phyloP scores from a whole-genome alignment of 2,888 invertebrate species.

The Brachyptera putata region DNA sequence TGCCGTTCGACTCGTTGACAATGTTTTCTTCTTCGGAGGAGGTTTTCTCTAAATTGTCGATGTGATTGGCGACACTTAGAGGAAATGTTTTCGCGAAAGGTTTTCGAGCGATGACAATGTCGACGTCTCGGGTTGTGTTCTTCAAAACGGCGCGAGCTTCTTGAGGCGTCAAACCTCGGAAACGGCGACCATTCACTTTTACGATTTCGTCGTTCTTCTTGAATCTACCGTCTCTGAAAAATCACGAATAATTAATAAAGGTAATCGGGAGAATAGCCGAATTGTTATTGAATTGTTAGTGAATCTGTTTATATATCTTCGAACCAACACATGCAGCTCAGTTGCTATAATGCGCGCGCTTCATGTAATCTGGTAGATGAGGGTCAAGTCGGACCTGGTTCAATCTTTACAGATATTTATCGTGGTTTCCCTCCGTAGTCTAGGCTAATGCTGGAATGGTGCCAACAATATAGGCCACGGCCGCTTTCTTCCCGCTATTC shows the following conservation, averaged over 20 bases:
- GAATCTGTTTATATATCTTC: no score
- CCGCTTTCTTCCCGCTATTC: no score
- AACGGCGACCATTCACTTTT: constrained; percentile 77
- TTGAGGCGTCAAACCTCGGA: constrained; percentile 66
- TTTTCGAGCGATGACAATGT: constrained; percentile 44
- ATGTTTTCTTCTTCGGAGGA: constrained; percentile 1
- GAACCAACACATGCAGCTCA: no score
- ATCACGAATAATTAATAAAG: neutral
- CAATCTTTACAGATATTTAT: no score
- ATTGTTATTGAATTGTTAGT: no score
- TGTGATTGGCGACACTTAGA: neutral
- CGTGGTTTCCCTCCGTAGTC: no score
- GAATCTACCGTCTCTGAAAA: constrained; percentile 70
- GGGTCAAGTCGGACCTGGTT: no score
- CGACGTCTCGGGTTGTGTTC: constrained; percentile 45
- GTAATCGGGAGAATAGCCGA: no score
- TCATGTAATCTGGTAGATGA: no score
- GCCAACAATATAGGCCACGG: no score
- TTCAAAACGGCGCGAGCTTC: constrained; percentile 51
- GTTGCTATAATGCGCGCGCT: no score
- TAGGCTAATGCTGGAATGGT: no score
- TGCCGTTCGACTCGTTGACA: neutral
- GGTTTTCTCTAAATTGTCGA: neutral
- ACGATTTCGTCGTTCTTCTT: constrained; percentile 85
- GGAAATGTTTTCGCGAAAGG: neutral